These are phyloP conservation scores for Channallabes apus DNA, from an alignment of 2,797 vertebrate species.

Conservation along the genomic window DNA sequence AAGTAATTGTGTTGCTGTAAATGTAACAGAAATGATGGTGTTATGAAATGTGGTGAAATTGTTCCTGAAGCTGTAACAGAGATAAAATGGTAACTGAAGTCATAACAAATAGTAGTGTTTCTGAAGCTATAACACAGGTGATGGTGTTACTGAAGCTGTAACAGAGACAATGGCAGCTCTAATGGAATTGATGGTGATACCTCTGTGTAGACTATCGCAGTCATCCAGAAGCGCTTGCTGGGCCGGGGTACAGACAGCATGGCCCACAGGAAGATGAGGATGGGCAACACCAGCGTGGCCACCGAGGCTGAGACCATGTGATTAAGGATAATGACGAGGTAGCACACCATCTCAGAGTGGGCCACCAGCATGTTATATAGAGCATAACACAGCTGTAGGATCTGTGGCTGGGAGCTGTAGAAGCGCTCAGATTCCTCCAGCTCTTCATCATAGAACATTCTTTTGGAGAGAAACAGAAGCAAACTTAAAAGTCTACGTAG, in stretches of 20 bases:
- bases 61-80: background rate
- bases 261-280: slow-evolving; percentile 94
- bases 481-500: background rate
- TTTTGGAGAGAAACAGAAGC: slow-evolving; percentile 55
- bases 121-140: background rate
- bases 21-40: background rate
- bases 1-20: background rate
- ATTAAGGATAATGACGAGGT: slow-evolving; percentile 88
- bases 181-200: slow-evolving; percentile 60
- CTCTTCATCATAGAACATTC: slow-evolving; percentile 88
- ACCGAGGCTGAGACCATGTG: slow-evolving; percentile 93
- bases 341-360: slow-evolving; percentile 87
- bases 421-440: slow-evolving; percentile 88
- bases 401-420: slow-evolving; percentile 83
- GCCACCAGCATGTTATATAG: slow-evolving; percentile 91
- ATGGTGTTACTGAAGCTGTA: background rate
- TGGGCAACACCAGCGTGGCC: slow-evolving; percentile 88
- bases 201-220: slow-evolving; percentile 95
- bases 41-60: background rate
- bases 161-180: background rate
- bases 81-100: background rate
- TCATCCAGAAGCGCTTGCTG: slow-evolving; percentile 97
- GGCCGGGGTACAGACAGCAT: slow-evolving; percentile 92
- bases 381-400: slow-evolving; percentile 87
- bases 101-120: background rate